A percentile compares a stretch with the other conserved stretches of the same genome.
Evolutionary conservation across 2,113 vertebrate species (phyloP).

Genomic region (Lepisosteus oculatus): DNA sequence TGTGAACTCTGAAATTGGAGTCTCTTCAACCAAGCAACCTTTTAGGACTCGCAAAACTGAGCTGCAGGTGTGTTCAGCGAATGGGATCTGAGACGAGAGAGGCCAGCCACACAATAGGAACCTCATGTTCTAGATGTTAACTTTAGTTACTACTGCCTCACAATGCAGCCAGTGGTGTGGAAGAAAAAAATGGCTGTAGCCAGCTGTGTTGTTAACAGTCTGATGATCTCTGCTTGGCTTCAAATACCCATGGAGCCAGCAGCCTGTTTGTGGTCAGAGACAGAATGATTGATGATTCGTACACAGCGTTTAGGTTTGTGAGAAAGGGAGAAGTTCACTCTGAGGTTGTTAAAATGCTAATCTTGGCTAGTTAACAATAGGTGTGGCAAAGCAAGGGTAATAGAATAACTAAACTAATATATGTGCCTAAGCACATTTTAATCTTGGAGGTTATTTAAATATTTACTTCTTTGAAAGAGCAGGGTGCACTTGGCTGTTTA

Average conservation of each 20-base stretch:
- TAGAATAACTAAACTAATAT: conserved; percentile 38
- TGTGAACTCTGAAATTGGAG: conserved; percentile 39
- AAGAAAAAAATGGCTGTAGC: conserved; percentile 69
- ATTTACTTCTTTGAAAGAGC: conserved; percentile 34
- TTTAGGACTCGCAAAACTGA: conserved; percentile 46
- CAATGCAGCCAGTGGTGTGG: conserved; percentile 71
- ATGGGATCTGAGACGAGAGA: conserved; percentile 42
- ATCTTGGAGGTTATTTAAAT: conserved; percentile 37
- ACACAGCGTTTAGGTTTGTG: conserved; percentile 59
- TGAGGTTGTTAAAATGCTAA: conserved; percentile 81
- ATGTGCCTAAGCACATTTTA: conserved; percentile 33
- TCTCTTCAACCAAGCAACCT: conserved; percentile 52
- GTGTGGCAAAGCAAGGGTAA: conserved; percentile 41
- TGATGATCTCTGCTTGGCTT: conserved; percentile 66
- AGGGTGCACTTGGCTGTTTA: background rate
- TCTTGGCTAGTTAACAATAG: conserved; percentile 69
- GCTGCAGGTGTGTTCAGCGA: conserved; percentile 59
- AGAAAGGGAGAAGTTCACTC: conserved; percentile 77
- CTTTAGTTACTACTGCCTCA: conserved; percentile 77
- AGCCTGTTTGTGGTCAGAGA: conserved; percentile 75
- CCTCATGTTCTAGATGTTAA: conserved; percentile 71
- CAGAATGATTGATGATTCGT: conserved; percentile 77
- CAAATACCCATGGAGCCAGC: conserved; percentile 67
- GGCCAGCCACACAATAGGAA: conserved; percentile 56
- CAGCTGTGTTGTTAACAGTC: conserved; percentile 82